Base-by-base conservation (phyloP, 2,113 vertebrate species). In the Notarius lentiginosus region DNA sequence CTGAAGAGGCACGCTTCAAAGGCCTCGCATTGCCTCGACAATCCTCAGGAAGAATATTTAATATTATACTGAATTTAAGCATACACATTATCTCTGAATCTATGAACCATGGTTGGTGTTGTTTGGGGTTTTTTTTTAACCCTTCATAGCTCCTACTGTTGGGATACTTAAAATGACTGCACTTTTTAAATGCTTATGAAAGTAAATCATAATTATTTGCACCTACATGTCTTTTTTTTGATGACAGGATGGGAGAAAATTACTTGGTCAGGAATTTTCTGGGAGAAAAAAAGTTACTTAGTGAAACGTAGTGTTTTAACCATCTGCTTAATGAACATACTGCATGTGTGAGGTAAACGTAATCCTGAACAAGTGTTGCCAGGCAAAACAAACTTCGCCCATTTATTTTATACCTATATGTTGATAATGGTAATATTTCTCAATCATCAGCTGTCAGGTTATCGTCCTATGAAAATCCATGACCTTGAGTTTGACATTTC, bases 1-100 rank as follows among this genome's bases (percentile, higher is more conserved):
- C 91, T 88, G 91, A 84, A 88, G 83, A 91, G 91, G 89, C 88
- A 81, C 79, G 91, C 94, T 95, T 95, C 95, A 95, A 95, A 95
- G 94, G 90, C 85, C 91, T 91, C n/a, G 87, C 90, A 85, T 93
- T 92, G 92, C 91, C 92, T 92, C 87, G 34, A 89, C 90, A 89
- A 92, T 92, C 92, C 90, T 9, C 87, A 83, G 65, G 89, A 93
- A 87, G 91, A 91, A 91, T 91, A 93, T 92, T 91, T 85, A 92
- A 93, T 92, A 91, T 88, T 90, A 88, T 84, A 88, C 92, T 89
- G 88, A 14, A 89, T 83, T 61, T 84, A 84, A 68, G 51, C 81
- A 73, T 22, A 63, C 89, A 88, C 61, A 92, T 94, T 95, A 95
- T 94, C 92, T 94, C 87, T 87, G 92, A 93, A 92, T 1, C 84